Evolutionary conservation across 2,888 invertebrate species (phyloP), one percentile per base, ranked within the genome.

Genomic region (Trissolcus brochymenae): DNA sequence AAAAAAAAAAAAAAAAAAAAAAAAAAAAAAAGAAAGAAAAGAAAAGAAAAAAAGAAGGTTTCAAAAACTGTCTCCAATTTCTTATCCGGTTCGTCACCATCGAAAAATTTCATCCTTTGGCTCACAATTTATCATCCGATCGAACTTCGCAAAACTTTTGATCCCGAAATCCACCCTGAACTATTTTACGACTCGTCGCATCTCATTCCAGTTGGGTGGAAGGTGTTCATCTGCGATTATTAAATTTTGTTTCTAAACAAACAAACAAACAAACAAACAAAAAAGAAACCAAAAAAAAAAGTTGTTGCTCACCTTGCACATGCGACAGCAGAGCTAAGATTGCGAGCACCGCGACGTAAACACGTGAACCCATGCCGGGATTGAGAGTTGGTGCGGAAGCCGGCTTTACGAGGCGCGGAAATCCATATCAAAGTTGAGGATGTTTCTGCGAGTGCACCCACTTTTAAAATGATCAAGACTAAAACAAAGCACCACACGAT

Each of bases 291-390:
- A 16, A 46, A 6, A 25, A 25, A 25, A 25, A 25, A 25, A 25
- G 25, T 25, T 46, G n/a, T n/a, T n/a, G n/a, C 70, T 70, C 51
- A 70, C 70, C 70, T 70, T 62, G 55, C 40, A 56, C 62, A 50
- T 16, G 29, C 4, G 51, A 29, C 25, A 60, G 21, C 35, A 50
- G 25, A 4, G 53, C 35, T 25, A 51, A 21, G 4, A 51, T 0
- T 14, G 35, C 35, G n/a, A 71, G 29, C 2, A 55, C 41, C 53
- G 53, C 46, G 6, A 49, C 6, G 65, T 46, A 54, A 54, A 16
- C 46, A 17, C 64, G 41, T 43, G 64, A 57, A 59, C 53, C 59
- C 72, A 72, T 72, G 40, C 59, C 59, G 49, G 9, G 7, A 46
- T n/a, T 6, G 7, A 14, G 16, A n/a, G 16, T 51, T 51, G 17